Base-by-base conservation (phyloP, 2,888 invertebrate species). In the Tubiluchus corallicola region DNA sequence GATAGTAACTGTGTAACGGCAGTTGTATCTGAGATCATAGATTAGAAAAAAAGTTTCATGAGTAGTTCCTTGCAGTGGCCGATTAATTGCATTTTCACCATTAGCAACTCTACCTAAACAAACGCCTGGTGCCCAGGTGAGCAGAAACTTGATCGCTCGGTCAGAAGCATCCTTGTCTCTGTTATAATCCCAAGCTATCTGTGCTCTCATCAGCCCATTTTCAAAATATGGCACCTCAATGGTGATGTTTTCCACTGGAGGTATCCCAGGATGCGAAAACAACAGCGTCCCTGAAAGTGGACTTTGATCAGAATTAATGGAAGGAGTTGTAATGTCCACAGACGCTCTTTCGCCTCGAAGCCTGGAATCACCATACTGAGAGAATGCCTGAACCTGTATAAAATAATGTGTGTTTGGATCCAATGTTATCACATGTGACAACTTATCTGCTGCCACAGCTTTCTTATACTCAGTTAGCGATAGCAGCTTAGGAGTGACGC, bases 351-450 rank as follows among this genome's bases (percentile, higher is more conserved):
- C 48, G 44, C 54, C 52, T 45, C 52, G 51, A 38, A 54, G 41
- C 17, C 51, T 38, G 13, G 21, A 17, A 19, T 52, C 52, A 9
- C 42, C 42, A 13, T 42, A 21, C 17, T 42, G 40, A 4, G 42
- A 42, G 37, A 21, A 42, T 5, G 42, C 42, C 17, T 42, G 42
- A 4, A 60, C 58, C 56, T 59, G 56, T 19, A 61, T 55, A 47
- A 57, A 55, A 48, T 61, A 60, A 17, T 56, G 53, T 4, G 57
- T 55, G n/a, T 58, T 59, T 15, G 58, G 55, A 18, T 55, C 52
- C 16, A 61, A 48, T 41, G 51, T 49, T 17, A 61, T 42, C 17
- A 53, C 50, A 42, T 50, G 57, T 13, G 49, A 51, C 17, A 49
- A 45, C 20, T 51, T 43, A 43, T 56, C 51, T 58, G 53, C 54